These are phyloP conservation scores for Asarcornis scutulata DNA, from an alignment of 2,113 vertebrate genomes.

Conservation along the genomic window DNA sequence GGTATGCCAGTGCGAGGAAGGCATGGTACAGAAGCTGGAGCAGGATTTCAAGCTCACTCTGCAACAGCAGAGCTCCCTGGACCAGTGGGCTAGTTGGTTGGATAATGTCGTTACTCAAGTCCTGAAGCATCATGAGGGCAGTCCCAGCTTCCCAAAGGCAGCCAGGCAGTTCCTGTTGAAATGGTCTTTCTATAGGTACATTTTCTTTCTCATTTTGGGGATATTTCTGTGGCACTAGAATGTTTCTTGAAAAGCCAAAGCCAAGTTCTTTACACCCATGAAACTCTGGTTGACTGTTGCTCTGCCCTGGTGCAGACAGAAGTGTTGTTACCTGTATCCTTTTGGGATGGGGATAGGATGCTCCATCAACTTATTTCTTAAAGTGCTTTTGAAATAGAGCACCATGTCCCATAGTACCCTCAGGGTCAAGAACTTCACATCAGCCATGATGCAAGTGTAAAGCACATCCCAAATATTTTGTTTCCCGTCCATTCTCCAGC, in stretches of 20 bases:
- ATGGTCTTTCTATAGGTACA: slow-evolving; percentile 99
- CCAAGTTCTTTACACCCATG: neutral
- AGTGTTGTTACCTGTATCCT: neutral
- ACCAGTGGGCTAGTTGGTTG: slow-evolving; percentile 97
- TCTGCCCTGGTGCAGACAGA: neutral
- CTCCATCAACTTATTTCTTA: neutral
- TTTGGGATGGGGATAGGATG: neutral
- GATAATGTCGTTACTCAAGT: slow-evolving; percentile 95
- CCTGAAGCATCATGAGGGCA: slow-evolving; percentile 91
- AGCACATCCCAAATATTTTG: neutral
- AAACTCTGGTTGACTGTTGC: neutral
- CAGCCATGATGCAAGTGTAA: accelerated
- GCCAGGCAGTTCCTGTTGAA: slow-evolving; percentile 97
- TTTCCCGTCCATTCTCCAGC: slow-evolving; percentile 60
- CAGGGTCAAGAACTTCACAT: neutral
- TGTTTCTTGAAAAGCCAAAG: neutral
- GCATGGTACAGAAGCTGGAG: slow-evolving; percentile 93
- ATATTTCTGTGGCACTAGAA: neutral
- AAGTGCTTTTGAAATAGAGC: neutral
- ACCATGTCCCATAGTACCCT: neutral
- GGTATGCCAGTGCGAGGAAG: slow-evolving; percentile 98
- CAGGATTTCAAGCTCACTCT: slow-evolving; percentile 98
- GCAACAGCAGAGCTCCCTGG: slow-evolving; percentile 97
- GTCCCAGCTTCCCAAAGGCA: slow-evolving; percentile 92
- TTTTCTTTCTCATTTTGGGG: neutral